These are phyloP conservation scores for Bolborhynchus lineola DNA, from an alignment of 2,113 vertebrate species.

Conservation along the genomic window DNA sequence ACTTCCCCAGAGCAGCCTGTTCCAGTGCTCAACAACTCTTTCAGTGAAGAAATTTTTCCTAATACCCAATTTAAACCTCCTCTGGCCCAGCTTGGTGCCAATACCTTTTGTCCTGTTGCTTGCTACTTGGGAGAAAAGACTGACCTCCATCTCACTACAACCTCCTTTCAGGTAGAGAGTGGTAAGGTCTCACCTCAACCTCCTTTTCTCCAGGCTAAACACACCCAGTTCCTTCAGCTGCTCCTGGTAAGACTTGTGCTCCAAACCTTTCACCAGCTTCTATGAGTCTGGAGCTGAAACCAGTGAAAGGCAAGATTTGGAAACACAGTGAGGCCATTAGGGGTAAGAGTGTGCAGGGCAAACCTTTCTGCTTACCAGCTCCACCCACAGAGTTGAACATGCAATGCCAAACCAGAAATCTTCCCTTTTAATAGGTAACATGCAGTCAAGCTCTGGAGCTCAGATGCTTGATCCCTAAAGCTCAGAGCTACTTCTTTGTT, in stretches of 20 bases:
- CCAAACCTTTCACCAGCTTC: too few species aligned
- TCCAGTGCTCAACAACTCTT: not conserved
- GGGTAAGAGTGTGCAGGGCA: not conserved
- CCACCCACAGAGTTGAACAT: not conserved
- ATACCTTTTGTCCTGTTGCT: not conserved
- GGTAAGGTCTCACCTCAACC: not conserved
- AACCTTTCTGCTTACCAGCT: not conserved
- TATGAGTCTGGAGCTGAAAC: too few species aligned
- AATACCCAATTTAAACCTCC: not conserved
- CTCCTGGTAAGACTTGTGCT: not conserved
- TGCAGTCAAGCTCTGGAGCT: accelerated
- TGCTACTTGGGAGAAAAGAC: not conserved
- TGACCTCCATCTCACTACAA: not conserved
- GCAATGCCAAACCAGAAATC: not conserved
- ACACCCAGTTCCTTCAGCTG: not conserved
- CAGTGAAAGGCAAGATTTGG: accelerated
- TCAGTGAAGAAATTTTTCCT: not conserved
- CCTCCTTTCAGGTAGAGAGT: not conserved
- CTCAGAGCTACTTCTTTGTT: too few species aligned
- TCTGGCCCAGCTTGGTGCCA: not conserved
- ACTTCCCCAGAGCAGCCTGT: not conserved
- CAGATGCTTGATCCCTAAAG: not conserved
- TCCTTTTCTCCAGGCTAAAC: not conserved
- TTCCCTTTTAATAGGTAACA: not conserved
- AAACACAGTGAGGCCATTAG: not conserved